These are phyloP conservation scores for Baryphthengus martii DNA, from an alignment of 2,113 vertebrate genomes.

Conservation along the genomic window DNA sequence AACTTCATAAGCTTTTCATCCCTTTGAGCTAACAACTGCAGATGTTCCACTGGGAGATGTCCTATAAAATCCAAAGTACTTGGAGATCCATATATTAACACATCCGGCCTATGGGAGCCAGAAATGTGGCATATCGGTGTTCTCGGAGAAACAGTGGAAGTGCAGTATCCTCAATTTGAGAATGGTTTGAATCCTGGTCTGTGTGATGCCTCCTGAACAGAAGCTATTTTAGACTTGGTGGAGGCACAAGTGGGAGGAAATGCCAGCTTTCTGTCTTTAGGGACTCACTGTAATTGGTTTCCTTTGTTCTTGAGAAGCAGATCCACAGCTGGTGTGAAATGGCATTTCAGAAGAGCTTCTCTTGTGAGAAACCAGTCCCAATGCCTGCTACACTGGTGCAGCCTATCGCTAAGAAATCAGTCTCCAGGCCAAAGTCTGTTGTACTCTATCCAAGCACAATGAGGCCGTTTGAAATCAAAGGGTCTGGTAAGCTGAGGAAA, in stretches of 20 bases:
- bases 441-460: background rate
- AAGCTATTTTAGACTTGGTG: conserved; percentile 46
- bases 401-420: background rate
- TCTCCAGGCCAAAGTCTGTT: background rate
- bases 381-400: background rate
- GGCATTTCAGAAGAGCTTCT: background rate
- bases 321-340: conserved; percentile 17
- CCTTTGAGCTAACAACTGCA: conserved; percentile 10
- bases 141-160: background rate
- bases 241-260: conserved; percentile 50
- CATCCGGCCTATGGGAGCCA: background rate
- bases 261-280: conserved; percentile 10
- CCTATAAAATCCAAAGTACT: conserved; percentile 11
- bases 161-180: background rate
- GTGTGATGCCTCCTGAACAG: background rate
- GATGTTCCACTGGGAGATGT: background rate
- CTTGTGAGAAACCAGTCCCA: background rate
- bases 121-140: background rate
- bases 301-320: conserved; percentile 47
- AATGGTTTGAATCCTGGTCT: background rate
- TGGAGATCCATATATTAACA: background rate
- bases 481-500: background rate
- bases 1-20: conserved; percentile 14
- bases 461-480: background rate
- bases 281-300: background rate